A percentile compares a stretch with the other conserved stretches of the same genome.
Conservation (phyloP, 2,888 invertebrate genomes). For the Apantesis nais region DNA sequence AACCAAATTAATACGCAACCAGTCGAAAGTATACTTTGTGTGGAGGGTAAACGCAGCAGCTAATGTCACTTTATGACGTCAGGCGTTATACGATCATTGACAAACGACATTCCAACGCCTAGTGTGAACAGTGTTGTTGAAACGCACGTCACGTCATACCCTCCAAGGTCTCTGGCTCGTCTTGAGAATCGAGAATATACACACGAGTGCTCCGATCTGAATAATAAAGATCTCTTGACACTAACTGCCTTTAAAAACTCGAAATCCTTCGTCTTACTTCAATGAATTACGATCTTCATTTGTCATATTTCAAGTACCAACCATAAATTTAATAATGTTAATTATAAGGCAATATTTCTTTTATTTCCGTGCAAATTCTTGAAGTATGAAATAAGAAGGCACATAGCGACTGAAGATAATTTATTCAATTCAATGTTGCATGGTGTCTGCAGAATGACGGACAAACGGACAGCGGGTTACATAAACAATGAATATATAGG, state of each 20-base stretch:
- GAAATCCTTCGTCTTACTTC: conserved; percentile 34
- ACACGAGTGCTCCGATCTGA: conserved; percentile 55
- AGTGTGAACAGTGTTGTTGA: conserved; percentile 77
- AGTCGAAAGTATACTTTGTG: conserved; percentile 66
- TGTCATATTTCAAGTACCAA: conserved; percentile 19
- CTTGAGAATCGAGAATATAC: conserved; percentile 63
- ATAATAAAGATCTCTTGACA: conserved; percentile 52
- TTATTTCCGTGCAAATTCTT: conserved; percentile 16
- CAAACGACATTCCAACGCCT: conserved; percentile 82
- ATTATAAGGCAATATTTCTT: conserved; percentile 16
- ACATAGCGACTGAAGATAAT: conserved; percentile 52
- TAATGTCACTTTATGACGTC: conserved; percentile 77
- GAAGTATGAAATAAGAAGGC: conserved; percentile 42
- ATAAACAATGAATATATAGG: conserved; percentile 82
- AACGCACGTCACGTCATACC: conserved; percentile 74
- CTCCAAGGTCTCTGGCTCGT: conserved; percentile 76
- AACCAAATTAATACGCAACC: conserved; percentile 62
- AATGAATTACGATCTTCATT: conserved; percentile 27
- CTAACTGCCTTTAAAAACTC: conserved; percentile 44
- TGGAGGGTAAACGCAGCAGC: conserved; percentile 64
- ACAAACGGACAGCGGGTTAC: conserved; percentile 74
- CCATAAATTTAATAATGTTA: conserved; percentile 9
- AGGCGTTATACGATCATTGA: conserved; percentile 80
- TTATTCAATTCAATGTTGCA: conserved; percentile 62
- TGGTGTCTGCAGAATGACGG: conserved; percentile 70